A percentile compares a stretch with the other conserved stretches of the same genome.
phyloP scores from a whole-genome alignment of 2,888 invertebrate species.

The Patella caerulea region DNA sequence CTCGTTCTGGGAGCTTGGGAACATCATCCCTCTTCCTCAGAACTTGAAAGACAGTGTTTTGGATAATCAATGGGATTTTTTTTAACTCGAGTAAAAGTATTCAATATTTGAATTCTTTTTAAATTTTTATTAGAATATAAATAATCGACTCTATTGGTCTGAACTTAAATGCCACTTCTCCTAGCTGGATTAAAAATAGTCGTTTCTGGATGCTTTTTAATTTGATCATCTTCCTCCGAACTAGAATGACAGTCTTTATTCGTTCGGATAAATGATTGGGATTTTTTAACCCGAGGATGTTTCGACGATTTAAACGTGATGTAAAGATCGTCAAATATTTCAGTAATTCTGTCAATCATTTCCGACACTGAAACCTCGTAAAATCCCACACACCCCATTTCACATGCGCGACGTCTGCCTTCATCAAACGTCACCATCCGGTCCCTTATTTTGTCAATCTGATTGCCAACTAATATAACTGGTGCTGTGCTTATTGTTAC shows the following conservation, averaged over 20 bases:
- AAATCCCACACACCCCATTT: slow-evolving; percentile 75
- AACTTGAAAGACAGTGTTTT: too few species aligned
- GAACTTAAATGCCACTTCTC: too few species aligned
- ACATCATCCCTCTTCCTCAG: too few species aligned
- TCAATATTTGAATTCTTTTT: too few species aligned
- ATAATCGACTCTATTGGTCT: too few species aligned
- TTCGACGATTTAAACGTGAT: slow-evolving; percentile 31
- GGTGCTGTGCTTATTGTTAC: slow-evolving; percentile 71
- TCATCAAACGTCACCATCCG: slow-evolving; percentile 77
- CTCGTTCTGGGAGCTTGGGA: too few species aligned
- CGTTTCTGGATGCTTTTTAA: too few species aligned
- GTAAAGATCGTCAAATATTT: slow-evolving; percentile 73
- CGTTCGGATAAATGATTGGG: not conserved
- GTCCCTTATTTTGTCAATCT: slow-evolving; percentile 83
- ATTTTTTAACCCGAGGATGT: not conserved
- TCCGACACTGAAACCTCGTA: slow-evolving; percentile 89
- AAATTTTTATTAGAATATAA: too few species aligned
- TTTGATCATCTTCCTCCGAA: not conserved
- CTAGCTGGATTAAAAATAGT: too few species aligned
- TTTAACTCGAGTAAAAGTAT: too few species aligned
- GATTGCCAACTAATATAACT: slow-evolving; percentile 87
- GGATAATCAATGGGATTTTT: too few species aligned
- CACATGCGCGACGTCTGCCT: slow-evolving; percentile 43
- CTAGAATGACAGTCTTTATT: not conserved
- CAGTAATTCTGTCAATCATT: slow-evolving; percentile 85